A percentile compares a stretch with the other conserved stretches of the same genome.
Evolutionary conservation across 1,140 invertebrate species (phyloP).

Genomic region (Aphaenogaster ashmeadi): DNA sequence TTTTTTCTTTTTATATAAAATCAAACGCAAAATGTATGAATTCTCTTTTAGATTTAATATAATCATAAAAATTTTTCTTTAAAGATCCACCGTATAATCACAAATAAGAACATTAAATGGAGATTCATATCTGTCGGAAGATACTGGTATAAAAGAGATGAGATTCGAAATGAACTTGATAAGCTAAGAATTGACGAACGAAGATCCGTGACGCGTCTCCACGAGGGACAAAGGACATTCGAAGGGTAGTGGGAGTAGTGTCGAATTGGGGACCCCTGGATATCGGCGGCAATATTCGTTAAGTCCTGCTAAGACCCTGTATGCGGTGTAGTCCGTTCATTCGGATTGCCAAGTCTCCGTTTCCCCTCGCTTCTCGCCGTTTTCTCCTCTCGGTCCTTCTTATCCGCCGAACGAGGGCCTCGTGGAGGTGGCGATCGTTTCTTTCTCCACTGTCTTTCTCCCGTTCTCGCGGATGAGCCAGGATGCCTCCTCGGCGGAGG

Average conservation of each 20-base stretch:
- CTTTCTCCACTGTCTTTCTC: conserved; percentile 56
- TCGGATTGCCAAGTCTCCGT: conserved; percentile 76
- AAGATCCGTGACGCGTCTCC: conserved; percentile 62
- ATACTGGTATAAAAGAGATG: conserved; percentile 66
- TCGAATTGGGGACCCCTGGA: conserved; percentile 72
- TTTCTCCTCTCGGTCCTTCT: conserved; percentile 43
- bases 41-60: neutral
- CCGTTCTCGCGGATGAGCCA: conserved; percentile 57
- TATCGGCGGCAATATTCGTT: conserved; percentile 85
- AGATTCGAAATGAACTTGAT: conserved; percentile 70
- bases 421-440: conserved; percentile 62
- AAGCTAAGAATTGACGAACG: conserved; percentile 58
- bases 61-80: neutral
- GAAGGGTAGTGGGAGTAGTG: conserved; percentile 59
- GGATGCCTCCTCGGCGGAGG: conserved; percentile 71
- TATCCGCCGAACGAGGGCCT: conserved; percentile 56
- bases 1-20: neutral
- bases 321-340: conserved; percentile 79
- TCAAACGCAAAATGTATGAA: neutral
- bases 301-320: conserved; percentile 82
- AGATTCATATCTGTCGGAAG: neutral
- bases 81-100: neutral
- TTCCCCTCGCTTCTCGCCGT: conserved; percentile 54
- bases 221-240: conserved; percentile 73
- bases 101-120: neutral